A percentile compares a stretch with the other conserved stretches of the same genome.
phyloP scores from a whole-genome alignment of 2,113 vertebrate genomes.

The Canis aureus region DNA sequence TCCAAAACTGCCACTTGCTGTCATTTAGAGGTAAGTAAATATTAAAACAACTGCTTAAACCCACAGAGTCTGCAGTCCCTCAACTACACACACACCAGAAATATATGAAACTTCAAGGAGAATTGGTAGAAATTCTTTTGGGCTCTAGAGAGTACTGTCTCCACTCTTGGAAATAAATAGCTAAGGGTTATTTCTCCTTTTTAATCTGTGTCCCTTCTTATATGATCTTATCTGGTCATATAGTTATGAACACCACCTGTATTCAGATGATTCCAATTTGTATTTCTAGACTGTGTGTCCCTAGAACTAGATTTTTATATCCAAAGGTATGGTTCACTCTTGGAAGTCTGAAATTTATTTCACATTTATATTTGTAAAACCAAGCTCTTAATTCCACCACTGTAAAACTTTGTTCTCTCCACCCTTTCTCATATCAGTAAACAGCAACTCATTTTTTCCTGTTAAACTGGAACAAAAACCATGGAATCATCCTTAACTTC shows the following conservation, averaged over 20 bases:
- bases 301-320: background rate
- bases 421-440: background rate
- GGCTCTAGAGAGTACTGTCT: background rate
- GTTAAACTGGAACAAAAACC: background rate
- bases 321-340: background rate
- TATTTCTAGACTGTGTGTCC: background rate
- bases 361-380: background rate
- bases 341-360: background rate
- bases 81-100: background rate
- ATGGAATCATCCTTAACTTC: background rate
- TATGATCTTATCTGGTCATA: background rate
- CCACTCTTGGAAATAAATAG: background rate
- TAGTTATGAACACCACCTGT: background rate
- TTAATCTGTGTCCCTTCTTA: background rate
- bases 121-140: background rate
- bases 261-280: background rate
- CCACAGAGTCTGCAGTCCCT: background rate
- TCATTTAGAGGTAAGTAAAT: background rate
- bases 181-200: background rate
- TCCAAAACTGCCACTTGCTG: background rate
- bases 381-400: background rate
- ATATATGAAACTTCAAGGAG: background rate
- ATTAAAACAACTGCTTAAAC: background rate
- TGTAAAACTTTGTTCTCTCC: background rate
- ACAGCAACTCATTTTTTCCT: background rate